Evolutionary conservation across 2,113 vertebrate species (phyloP).

Genomic region (Corynorhinus townsendii): DNA sequence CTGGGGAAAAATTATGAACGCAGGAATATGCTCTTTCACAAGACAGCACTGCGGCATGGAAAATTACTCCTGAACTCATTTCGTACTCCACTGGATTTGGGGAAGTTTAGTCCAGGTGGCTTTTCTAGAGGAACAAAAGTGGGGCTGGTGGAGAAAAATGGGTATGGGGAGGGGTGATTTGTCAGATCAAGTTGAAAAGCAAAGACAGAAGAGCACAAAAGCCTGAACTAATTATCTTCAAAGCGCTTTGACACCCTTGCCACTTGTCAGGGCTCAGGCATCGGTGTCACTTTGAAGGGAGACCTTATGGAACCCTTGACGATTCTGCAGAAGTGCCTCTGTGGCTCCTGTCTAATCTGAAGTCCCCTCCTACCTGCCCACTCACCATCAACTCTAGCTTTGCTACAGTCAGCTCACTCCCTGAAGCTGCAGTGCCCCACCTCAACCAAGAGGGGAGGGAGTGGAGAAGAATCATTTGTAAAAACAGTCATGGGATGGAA

Average conservation of each 20-base stretch:
- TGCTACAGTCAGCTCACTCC: background rate
- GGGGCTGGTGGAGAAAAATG: background rate
- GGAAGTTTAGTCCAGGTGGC: background rate
- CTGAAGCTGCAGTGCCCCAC: background rate
- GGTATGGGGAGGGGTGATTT: background rate
- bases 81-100: slow-evolving; percentile 29
- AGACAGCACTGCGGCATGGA: background rate
- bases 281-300: background rate
- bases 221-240: background rate
- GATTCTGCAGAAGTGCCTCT: background rate
- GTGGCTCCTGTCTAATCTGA: background rate
- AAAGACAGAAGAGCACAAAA: background rate
- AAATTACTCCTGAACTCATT: slow-evolving; percentile 16
- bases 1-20: background rate
- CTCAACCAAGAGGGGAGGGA: background rate
- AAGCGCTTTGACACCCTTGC: background rate
- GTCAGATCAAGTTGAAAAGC: slow-evolving; percentile 12
- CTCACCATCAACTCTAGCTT: background rate
- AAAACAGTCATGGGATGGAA: background rate
- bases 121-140: slow-evolving; percentile 21
- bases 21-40: background rate
- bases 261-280: background rate
- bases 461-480: background rate
- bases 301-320: background rate
- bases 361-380: fast-evolving